Evolutionary conservation across 92 coral and sea anemone species (phyloP), one percentile per base, ranked within the genome.

Genomic region (Galaxea fascicularis): DNA sequence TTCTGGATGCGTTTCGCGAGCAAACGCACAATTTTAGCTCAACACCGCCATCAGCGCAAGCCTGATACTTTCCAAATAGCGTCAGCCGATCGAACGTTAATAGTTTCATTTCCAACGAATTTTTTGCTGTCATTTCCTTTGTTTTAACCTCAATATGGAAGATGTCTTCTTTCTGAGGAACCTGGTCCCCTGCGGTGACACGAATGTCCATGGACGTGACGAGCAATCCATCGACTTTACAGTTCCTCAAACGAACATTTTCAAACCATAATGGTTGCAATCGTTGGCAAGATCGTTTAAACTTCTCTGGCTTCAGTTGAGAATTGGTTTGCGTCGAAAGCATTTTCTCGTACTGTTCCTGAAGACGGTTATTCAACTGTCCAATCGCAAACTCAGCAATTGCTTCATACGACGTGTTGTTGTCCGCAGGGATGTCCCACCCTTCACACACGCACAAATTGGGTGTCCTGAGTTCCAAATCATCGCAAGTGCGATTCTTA

Each of bases 401-500:
- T 21, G 91, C 82, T 31, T 87, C 47, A 14, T 52, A 85, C 44
- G 72, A 53, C 17, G 94, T 64, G 70, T 93, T 85, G 47, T 92
- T 94, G 12, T 65, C 75, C 0, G 93, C 83, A 1, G 91, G 93
- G 25, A 71, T 82, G 51, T 92, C 92, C 98, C 95, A 92, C 4
- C 95, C 95, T 22, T 92, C 91, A 68, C 98, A 94, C 4, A 94
- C 93, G 78, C 98, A 94, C 45, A 89, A 60, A 74, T 94, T 94
- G 2, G 98, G 98, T 7, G 85, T 84, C 44, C 95, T 85, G 4
- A 94, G 86, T 65, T 92, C 93, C 27, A 94, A 22, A 27, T 94
- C 85, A 69, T 92, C 78, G 70, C 98, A 94, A 25, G 98, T 92
- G 41, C 93, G 85, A 22, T 90, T 76, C 60, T 59, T 56, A 21